Evolutionary conservation across 2,888 invertebrate species (phyloP), one percentile per base, ranked within the genome.

Genomic region (Pinctada fucata): DNA sequence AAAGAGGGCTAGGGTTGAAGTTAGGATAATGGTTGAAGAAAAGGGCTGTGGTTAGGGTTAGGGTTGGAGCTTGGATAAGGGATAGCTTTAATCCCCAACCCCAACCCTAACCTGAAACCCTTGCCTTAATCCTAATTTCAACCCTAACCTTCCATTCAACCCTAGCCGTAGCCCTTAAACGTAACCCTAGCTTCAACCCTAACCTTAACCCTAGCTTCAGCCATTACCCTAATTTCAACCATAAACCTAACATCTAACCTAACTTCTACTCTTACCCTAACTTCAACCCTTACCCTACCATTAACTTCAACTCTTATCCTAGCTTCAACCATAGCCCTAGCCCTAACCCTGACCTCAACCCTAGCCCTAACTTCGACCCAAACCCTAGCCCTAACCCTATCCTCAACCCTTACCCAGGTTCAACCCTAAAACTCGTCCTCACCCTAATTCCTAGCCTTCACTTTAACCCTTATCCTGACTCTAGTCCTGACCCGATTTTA

Each of bases 341-440:
- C 58, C 58, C 58, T 58, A 58, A 58, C 58, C 58, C 58, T 58
- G 13, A 58, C 58, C 58, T 58, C 13, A 58, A 58, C 58, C 58
- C 58, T 58, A 58, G 13, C 58, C 58, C 58, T 58, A 58, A 58
- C 58, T 13, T 13, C 13, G 13, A 58, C 58, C 58, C 58, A 10
- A 58, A 58, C 58, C 58, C 58, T 58, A 58, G 13, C 58, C 58
- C 58, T 58, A 58, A 58, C 58, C 58, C 58, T 58, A 58, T 10
- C 58, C 58, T 13, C 13, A 58, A 58, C 58, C 58, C 58, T 58
- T 10, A 58, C 58, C 58, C 58, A 10, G 13, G 13, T 13, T 13
- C 58, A 10, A 58, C 6, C 58, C 58, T 13, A 10, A 58, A 58
- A 6, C 58, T 13, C 13, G 13, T 10, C 58, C 58, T 13, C 13